phyloP scores from a whole-genome alignment of 2,888 invertebrate genomes.

The Ormyrus nitidulus region DNA sequence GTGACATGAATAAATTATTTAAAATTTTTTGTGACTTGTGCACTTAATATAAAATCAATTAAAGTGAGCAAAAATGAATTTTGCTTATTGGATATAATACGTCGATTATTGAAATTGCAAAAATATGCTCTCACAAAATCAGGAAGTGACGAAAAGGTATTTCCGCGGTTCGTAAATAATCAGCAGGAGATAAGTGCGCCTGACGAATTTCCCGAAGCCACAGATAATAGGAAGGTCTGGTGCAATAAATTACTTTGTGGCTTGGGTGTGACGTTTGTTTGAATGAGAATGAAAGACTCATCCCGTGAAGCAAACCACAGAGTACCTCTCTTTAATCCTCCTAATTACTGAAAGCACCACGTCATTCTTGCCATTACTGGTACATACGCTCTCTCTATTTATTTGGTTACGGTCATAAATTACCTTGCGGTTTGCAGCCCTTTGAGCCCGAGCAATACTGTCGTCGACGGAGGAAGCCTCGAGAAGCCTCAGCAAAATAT shows the following conservation, averaged over 20 bases:
- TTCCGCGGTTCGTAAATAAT: no score
- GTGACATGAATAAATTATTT: no score
- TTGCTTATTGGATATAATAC: no score
- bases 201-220: not conserved
- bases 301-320: conserved; percentile 21
- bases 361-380: conserved; percentile 43
- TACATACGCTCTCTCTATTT: conserved; percentile 2
- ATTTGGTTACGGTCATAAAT: conserved; percentile 57
- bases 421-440: conserved; percentile 46
- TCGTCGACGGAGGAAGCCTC: not conserved
- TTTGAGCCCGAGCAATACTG: no score
- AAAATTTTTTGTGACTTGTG: no score
- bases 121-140: no score
- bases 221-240: not conserved
- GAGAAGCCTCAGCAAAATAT: not conserved
- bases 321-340: conserved; percentile 54
- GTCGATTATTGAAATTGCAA: no score
- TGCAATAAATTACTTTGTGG: conserved; percentile 66
- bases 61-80: no score
- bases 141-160: no score
- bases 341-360: conserved; percentile 59
- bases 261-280: conserved; percentile 68
- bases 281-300: conserved; percentile 61
- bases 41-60: no score
- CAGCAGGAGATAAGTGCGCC: not conserved